Percentiles rank a stretch among this genome's conserved stretches.
These are phyloP conservation scores for Coracias cyanogaster DNA, from an alignment of 2,797 vertebrate genomes.

Conservation along the genomic window DNA sequence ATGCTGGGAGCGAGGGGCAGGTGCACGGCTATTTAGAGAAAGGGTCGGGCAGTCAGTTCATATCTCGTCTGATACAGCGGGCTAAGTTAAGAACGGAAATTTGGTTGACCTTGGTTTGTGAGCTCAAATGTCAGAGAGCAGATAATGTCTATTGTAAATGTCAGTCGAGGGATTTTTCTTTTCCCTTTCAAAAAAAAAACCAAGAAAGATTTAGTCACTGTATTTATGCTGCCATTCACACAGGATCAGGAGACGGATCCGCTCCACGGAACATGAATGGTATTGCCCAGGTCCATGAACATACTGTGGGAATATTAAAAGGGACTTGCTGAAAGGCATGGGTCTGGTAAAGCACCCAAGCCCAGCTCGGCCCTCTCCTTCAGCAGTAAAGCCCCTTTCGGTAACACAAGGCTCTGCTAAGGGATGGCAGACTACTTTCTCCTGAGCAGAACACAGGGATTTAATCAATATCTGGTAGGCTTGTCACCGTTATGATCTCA, in stretches of 20 bases:
- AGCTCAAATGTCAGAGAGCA: conserved; percentile 53
- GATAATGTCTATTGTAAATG: conserved; percentile 43
- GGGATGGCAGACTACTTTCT: background rate
- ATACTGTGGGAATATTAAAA: background rate
- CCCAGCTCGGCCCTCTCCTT: background rate
- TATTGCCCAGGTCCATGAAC: background rate
- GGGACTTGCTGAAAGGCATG: background rate
- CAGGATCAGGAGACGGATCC: background rate
- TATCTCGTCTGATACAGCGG: background rate
- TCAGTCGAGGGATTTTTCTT: background rate
- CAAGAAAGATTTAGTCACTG: background rate
- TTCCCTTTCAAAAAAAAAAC: background rate
- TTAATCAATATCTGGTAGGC: accelerated
- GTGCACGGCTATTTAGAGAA: background rate
- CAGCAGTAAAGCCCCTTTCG: background rate
- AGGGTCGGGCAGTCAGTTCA: background rate
- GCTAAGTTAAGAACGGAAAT: background rate
- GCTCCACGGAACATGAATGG: background rate
- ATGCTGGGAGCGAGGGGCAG: background rate
- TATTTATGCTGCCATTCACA: background rate
- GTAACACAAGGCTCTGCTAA: background rate
- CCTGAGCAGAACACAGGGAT: background rate
- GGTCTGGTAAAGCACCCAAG: background rate
- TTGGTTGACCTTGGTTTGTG: background rate
- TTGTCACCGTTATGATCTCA: background rate